Base-by-base conservation (phyloP, 2,888 invertebrate species). In the Mythimna vitellina region DNA sequence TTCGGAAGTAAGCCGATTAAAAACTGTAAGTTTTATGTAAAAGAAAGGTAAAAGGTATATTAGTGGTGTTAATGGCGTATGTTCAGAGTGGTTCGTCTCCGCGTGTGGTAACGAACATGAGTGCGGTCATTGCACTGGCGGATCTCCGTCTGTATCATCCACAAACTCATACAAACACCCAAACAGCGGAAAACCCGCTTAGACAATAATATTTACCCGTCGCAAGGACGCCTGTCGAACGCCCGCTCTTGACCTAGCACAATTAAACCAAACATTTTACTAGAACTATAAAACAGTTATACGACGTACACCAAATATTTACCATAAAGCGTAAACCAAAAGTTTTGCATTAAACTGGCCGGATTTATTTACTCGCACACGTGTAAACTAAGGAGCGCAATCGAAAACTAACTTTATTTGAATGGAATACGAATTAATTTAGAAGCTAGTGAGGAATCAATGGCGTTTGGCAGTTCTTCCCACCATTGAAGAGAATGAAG, bases 281-380 rank as follows among this genome's bases (percentile, higher is more conserved):
- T 95, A 93, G 92, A 95, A 94, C 96, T 95, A 95, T 96, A 96
- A 95, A 96, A 95, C 95, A 93, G 93, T 94, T 94, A 94, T 93
- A 95, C 95, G 95, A 94, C 93, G 94, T 94, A 93, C 92, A 95
- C 95, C 94, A 96, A 96, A 96, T 96, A 96, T 96, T 96, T 96
- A 96, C 95, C 95, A 96, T 96, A 95, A 95, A 95, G 94, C 95
- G 96, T 96, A 95, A 96, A 96, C 95, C 95, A 94, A 95, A 95
- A 95, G 93, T 95, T 96, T 96, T 95, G 96, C 96, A 96, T 95
- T 95, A 93, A 95, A 94, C 94, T 94, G 90, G 92, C 92, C 90
- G 90, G 93, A 93, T 95, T 95, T 95, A 95, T 95, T 95, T 95
- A 95, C 93, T 91, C 90, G 87, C 85, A 88, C 87, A 89, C 88